Evolutionary conservation across 2,797 vertebrate species (phyloP).

Genomic region (Philypnodon macrostomus): DNA sequence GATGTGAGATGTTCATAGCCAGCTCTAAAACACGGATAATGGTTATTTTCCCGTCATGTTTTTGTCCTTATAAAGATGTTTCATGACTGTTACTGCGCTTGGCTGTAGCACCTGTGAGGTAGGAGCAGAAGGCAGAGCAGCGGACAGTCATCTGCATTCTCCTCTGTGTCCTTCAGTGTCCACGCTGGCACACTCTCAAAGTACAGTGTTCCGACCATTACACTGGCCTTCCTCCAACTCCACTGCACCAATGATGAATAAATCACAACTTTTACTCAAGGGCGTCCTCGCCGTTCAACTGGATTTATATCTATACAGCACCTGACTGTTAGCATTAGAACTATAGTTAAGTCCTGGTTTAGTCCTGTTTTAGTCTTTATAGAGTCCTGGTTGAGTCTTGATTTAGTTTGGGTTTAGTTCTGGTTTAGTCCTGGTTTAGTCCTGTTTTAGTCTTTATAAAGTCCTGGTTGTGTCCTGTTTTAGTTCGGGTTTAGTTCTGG

Average conservation of each 20-base stretch:
- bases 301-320: constrained; percentile 1
- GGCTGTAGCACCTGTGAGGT: constrained; percentile 4
- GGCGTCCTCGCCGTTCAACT: constrained; percentile 16
- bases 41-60: not conserved
- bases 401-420: too few relatives aligned
- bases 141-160: constrained; percentile 18
- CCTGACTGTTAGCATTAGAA: too few relatives aligned
- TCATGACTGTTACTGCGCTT: not conserved
- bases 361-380: too few relatives aligned
- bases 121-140: constrained; percentile 13
- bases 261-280: constrained; percentile 28
- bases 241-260: constrained; percentile 26
- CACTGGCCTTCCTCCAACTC: constrained; percentile 13
- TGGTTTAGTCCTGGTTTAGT: too few relatives aligned
- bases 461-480: too few relatives aligned
- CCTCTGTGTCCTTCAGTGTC: constrained; percentile 18
- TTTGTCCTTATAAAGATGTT: not conserved
- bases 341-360: too few relatives aligned
- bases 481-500: too few relatives aligned
- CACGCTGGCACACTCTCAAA: constrained; percentile 9
- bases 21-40: not conserved
- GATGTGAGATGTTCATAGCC: not conserved
- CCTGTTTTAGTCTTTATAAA: too few relatives aligned
- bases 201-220: constrained; percentile 17
- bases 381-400: too few relatives aligned